Evolutionary conservation across 2,888 invertebrate genomes (phyloP).

Genomic region (Copidosoma aretas): DNA sequence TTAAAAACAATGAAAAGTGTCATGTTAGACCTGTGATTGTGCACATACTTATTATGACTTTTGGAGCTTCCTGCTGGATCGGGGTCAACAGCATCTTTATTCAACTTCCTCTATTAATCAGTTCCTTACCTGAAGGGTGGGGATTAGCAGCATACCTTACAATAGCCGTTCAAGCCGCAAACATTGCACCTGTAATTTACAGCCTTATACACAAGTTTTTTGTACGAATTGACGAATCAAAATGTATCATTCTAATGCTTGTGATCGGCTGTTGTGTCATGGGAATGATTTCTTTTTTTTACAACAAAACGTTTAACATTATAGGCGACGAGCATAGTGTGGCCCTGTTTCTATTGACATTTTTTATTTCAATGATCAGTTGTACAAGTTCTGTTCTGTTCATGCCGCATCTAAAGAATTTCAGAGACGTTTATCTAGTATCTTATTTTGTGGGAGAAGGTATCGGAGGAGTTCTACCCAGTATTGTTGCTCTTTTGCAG

Average conservation of each 20-base stretch:
- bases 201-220: slow-evolving; percentile 64
- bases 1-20: slow-evolving; percentile 13
- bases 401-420: slow-evolving; percentile 82
- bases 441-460: slow-evolving; percentile 86
- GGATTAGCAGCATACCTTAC: slow-evolving; percentile 81
- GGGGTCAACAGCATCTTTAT: slow-evolving; percentile 86
- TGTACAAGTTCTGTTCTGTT: slow-evolving; percentile 87
- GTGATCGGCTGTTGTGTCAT: slow-evolving; percentile 67
- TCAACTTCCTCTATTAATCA: slow-evolving; percentile 82
- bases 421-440: slow-evolving; percentile 75
- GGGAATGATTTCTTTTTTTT: slow-evolving; percentile 68
- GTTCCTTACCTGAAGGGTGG: slow-evolving; percentile 84
- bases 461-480: slow-evolving; percentile 81
- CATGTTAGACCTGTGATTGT: slow-evolving; percentile 57
- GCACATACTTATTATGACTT: slow-evolving; percentile 76
- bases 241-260: slow-evolving; percentile 66
- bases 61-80: slow-evolving; percentile 84
- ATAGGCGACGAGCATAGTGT: slow-evolving; percentile 66
- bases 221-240: slow-evolving; percentile 64
- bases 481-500: slow-evolving; percentile 78
- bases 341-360: slow-evolving; percentile 70
- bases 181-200: slow-evolving; percentile 78
- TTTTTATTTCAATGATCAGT: slow-evolving; percentile 76
- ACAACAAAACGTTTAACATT: slow-evolving; percentile 67
- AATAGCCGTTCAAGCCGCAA: slow-evolving; percentile 79